Conservation (phyloP, 1,140 invertebrate genomes). For the Zaprionus nigranus region DNA sequence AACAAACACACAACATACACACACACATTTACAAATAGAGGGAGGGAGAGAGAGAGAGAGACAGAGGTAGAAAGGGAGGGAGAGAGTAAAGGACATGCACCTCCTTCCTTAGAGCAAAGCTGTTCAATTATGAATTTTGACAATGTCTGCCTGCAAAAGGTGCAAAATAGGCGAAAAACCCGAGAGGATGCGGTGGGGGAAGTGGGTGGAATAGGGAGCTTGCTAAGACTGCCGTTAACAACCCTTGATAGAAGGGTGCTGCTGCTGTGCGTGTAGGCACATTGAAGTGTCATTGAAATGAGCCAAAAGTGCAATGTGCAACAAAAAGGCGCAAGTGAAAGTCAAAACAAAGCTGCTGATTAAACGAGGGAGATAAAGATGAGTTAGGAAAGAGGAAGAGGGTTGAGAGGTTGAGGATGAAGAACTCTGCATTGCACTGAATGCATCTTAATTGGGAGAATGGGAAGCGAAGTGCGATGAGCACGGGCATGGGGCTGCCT, state of each 20-base stretch:
- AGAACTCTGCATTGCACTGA: slow-evolving; percentile 27
- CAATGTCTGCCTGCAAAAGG: slow-evolving; percentile 71
- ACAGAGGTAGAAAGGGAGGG: too few species aligned
- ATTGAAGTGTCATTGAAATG: slow-evolving; percentile 61
- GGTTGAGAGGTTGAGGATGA: neutral
- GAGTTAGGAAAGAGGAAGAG: slow-evolving; percentile 13
- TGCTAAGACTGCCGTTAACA: slow-evolving; percentile 30
- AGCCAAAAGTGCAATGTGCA: slow-evolving; percentile 51
- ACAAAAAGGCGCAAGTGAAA: slow-evolving; percentile 67
- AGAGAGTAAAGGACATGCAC: slow-evolving; percentile 37
- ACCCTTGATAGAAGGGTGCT: slow-evolving; percentile 44
- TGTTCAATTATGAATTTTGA: slow-evolving; percentile 83
- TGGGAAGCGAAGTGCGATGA: neutral
- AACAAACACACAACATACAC: slow-evolving; percentile 13
- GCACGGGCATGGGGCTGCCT: neutral
- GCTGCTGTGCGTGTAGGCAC: slow-evolving; percentile 6
- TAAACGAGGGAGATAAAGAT: slow-evolving; percentile 55
- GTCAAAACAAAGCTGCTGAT: slow-evolving; percentile 73
- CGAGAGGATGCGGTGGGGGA: neutral
- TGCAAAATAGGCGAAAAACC: slow-evolving; percentile 71
- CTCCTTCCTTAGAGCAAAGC: slow-evolving; percentile 42
- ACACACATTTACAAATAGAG: slow-evolving; percentile 13
- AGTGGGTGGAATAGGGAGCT: neutral
- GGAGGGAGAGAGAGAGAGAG: slow-evolving; percentile 24
- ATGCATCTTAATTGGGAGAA: slow-evolving; percentile 57